Conservation (phyloP, 2,888 invertebrate species). For the Octonoba sinensis region DNA sequence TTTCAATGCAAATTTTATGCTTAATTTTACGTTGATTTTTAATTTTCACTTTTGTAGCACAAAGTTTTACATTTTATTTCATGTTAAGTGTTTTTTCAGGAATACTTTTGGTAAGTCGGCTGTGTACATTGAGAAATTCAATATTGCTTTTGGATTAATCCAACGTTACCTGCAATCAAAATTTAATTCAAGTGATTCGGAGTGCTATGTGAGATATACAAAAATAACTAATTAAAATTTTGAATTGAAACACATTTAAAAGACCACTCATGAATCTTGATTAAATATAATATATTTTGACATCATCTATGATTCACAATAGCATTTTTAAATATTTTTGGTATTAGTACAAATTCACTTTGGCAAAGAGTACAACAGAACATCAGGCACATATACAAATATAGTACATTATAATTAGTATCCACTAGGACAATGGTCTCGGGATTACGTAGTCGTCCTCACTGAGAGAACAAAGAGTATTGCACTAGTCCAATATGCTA, state of each 20-base stretch:
- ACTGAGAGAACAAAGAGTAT: background rate
- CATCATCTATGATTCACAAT: conserved; percentile 44
- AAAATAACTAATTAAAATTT: too few species aligned
- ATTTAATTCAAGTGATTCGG: too few species aligned
- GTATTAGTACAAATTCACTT: conserved; percentile 53
- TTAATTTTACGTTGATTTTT: too few species aligned
- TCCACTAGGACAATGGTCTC: conserved; percentile 15
- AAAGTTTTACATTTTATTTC: too few species aligned
- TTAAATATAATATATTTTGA: conserved; percentile 59
- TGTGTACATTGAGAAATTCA: too few species aligned
- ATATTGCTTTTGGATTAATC: too few species aligned
- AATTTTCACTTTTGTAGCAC: too few species aligned
- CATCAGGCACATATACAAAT: conserved; percentile 52
- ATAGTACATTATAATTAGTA: conserved; percentile 26
- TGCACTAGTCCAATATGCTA: background rate
- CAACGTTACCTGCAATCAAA: too few species aligned
- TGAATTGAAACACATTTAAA: background rate
- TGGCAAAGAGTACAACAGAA: conserved; percentile 43
- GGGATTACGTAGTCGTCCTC: background rate
- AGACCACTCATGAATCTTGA: conserved; percentile 21
- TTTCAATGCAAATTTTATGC: too few species aligned
- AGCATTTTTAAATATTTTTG: conserved; percentile 44
- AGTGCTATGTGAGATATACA: too few species aligned
- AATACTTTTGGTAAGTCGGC: too few species aligned
- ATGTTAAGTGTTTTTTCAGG: too few species aligned